A percentile compares a stretch with the other conserved stretches of the same genome.
These are phyloP conservation scores for Tragelaphus strepsiceros DNA, from an alignment of 2,113 vertebrate species.

Conservation along the genomic window DNA sequence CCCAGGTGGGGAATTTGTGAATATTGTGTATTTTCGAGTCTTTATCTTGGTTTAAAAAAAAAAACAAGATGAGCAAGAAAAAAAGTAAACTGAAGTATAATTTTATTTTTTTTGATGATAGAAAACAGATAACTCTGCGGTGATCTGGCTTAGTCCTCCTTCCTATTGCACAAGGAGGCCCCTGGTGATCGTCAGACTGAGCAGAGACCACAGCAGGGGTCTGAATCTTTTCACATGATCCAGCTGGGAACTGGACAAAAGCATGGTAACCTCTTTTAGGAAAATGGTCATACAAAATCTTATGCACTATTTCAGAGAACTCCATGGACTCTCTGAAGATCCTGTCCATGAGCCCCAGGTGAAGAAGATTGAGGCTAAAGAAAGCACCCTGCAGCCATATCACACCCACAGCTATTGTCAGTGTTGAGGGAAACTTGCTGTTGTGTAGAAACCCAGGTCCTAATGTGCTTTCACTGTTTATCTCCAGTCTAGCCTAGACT, in stretches of 20 bases:
- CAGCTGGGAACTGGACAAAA: not conserved
- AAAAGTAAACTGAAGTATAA: not conserved
- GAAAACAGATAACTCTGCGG: not conserved
- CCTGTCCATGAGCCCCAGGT: not conserved
- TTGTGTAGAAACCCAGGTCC: not conserved
- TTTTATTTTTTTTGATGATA: not conserved
- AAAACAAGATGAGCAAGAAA: not conserved
- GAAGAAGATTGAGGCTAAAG: not conserved
- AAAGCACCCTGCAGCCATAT: not conserved
- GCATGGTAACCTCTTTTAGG: not conserved
- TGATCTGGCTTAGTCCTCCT: not conserved
- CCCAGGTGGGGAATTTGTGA: not conserved
- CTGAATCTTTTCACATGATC: not conserved
- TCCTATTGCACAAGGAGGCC: not conserved
- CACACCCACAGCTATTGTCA: not conserved
- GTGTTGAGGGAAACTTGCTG: rapidly evolving
- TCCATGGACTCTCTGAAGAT: not conserved
- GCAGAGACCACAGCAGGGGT: not conserved
- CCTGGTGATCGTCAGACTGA: not conserved
- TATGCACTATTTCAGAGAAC: not conserved
- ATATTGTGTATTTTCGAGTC: not conserved
- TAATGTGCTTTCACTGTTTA: not conserved
- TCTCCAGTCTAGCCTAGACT: not conserved
- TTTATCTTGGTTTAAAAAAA: not conserved
- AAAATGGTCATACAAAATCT: not conserved